Conservation (phyloP, 2,113 vertebrate species). For the Melanerpes formicivorus region DNA sequence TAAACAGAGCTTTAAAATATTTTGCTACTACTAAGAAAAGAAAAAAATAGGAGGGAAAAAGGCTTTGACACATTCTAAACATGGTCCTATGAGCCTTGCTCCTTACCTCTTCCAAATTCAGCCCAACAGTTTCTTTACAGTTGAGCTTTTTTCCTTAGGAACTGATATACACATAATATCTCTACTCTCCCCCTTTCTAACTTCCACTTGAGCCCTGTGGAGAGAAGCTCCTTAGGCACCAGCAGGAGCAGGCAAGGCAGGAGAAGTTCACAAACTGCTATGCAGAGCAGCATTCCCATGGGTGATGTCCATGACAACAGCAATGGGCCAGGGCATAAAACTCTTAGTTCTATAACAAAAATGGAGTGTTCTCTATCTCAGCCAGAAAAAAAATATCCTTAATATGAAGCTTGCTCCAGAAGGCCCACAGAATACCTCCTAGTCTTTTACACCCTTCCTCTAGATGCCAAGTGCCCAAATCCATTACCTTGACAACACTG, state of each 20-base stretch:
- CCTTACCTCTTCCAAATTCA: constrained; percentile 28
- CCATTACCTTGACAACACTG: constrained; percentile 64
- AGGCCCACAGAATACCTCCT: not conserved
- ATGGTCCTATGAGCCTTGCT: constrained; percentile 5
- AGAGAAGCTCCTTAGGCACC: not conserved
- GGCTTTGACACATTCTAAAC: not conserved
- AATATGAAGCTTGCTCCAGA: not conserved
- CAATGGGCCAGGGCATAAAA: not conserved
- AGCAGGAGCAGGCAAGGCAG: not conserved
- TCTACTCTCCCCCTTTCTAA: not conserved
- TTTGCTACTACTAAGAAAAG: not conserved
- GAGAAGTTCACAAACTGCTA: not conserved
- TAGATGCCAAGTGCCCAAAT: constrained; percentile 39
- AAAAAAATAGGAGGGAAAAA: not conserved
- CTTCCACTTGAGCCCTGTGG: not conserved
- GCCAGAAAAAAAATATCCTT: not conserved
- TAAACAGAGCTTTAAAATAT: constrained; percentile 32
- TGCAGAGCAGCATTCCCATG: not conserved
- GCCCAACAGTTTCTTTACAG: not conserved
- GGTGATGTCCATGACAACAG: not conserved
- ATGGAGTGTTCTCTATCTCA: not conserved
- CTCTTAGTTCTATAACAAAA: constrained; percentile 6
- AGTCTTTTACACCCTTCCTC: constrained; percentile 13
- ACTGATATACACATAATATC: not conserved
- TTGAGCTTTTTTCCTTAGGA: constrained; percentile 1